A percentile compares a stretch with the other conserved stretches of the same genome.
Conservation (phyloP, 2,113 vertebrate species). For the Aphyosemion australe region DNA sequence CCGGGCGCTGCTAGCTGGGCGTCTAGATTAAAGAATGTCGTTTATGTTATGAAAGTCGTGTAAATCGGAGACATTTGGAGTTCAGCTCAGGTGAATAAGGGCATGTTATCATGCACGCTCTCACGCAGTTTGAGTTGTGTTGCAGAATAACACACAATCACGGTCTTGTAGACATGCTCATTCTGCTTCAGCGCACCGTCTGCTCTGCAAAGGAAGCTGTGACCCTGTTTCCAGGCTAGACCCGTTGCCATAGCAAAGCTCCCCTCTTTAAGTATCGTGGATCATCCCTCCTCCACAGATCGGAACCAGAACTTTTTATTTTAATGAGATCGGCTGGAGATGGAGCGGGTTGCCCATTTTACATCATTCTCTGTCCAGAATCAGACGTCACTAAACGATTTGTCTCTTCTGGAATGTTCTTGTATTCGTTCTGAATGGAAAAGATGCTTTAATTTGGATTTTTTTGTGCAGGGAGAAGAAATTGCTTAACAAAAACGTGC, state of each 20-base stretch:
- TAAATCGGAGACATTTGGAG: no score
- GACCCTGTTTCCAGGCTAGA: constrained; percentile 75
- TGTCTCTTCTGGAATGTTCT: neutral
- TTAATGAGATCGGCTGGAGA: constrained; percentile 42
- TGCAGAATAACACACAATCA: constrained; percentile 38
- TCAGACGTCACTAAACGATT: neutral
- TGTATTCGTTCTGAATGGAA: no score
- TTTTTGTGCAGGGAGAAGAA: neutral
- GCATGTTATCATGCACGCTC: no score
- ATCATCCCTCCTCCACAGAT: constrained; percentile 39
- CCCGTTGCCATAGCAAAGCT: constrained; percentile 57
- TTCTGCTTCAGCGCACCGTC: constrained; percentile 68
- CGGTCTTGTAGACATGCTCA: constrained; percentile 46
- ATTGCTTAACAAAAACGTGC: no score
- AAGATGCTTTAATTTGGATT: no score
- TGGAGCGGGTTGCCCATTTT: no score
- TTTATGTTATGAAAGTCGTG: neutral
- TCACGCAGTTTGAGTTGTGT: constrained; percentile 2
- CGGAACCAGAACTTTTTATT: constrained; percentile 33
- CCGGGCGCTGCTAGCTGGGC: constrained; percentile 19
- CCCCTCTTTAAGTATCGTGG: constrained; percentile 59
- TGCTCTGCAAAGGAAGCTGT: constrained; percentile 58
- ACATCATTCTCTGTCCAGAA: neutral
- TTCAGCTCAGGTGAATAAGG: neutral
- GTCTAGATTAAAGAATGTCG: neutral